These are phyloP conservation scores for Cerastoderma edule DNA, from an alignment of 2,888 invertebrate genomes.

Conservation along the genomic window DNA sequence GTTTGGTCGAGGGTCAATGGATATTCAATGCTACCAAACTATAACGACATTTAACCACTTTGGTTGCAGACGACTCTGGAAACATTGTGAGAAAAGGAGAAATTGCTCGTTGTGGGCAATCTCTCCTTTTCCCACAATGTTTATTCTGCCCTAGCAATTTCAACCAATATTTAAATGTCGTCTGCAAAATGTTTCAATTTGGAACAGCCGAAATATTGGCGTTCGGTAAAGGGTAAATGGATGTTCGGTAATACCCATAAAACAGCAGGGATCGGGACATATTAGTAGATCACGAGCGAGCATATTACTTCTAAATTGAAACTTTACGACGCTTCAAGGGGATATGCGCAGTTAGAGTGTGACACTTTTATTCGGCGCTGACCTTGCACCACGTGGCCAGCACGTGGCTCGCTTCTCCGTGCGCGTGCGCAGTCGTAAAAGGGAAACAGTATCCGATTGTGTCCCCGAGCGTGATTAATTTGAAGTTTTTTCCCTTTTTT, in stretches of 20 bases:
- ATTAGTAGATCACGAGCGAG: slow-evolving; percentile 19
- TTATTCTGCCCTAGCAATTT: neutral
- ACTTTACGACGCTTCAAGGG: slow-evolving; percentile 8
- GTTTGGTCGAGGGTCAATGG: no score
- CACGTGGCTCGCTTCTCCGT: slow-evolving; percentile 23
- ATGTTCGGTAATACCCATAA: no score
- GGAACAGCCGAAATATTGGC: no score
- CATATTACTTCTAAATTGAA: slow-evolving; percentile 24
- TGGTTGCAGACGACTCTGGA: neutral
- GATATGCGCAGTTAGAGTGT: slow-evolving; percentile 24
- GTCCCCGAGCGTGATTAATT: no score
- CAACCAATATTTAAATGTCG: neutral
- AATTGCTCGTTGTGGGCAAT: neutral
- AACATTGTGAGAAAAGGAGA: neutral
- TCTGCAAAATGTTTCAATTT: neutral
- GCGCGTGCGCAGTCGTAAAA: slow-evolving; percentile 26
- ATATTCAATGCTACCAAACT: no score
- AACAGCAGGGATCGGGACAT: neutral
- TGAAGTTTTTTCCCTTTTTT: no score
- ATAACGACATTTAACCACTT: no score
- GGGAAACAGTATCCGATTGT: slow-evolving; percentile 21
- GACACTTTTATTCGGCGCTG: slow-evolving; percentile 38
- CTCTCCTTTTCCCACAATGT: neutral
- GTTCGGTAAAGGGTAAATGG: no score
- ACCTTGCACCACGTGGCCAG: slow-evolving; percentile 29